Evolutionary conservation across 37 sponge, comb jelly and placozoan species (phyloP).

Genomic region (Crambe crambe): DNA sequence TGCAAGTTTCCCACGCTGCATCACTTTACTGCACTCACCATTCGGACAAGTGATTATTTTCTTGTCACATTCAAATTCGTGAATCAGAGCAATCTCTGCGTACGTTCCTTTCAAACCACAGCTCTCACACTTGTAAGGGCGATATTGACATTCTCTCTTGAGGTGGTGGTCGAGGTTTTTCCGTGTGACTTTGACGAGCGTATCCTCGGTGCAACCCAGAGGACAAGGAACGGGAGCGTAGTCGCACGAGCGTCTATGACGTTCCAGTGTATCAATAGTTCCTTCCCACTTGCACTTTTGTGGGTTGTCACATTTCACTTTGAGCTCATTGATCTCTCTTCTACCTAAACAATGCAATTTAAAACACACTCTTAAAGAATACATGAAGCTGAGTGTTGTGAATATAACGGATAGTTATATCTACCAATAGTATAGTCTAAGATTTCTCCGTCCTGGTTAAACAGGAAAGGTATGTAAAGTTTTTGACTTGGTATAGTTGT

Average conservation of each 20-base stretch:
- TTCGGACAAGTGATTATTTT: not conserved
- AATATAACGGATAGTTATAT: no score
- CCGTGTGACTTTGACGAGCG: not conserved
- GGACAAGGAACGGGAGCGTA: not conserved
- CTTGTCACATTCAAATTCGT: not conserved
- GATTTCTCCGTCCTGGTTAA: no score
- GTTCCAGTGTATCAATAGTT: not conserved
- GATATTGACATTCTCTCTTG: not conserved
- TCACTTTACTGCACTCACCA: not conserved
- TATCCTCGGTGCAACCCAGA: not conserved
- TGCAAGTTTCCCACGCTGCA: not conserved
- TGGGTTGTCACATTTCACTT: not conserved
- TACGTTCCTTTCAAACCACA: not conserved
- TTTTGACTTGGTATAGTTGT: no score
- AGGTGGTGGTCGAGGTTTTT: not conserved
- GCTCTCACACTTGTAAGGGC: not conserved
- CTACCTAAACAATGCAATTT: no score
- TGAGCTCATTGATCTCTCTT: not conserved
- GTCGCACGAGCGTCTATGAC: not conserved
- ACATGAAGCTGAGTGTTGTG: no score
- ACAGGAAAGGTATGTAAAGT: no score
- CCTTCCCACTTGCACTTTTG: not conserved
- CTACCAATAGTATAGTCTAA: no score
- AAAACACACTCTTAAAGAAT: no score
- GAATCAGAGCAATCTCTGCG: not conserved